Percentiles rank a stretch among this genome's conserved stretches.
phyloP scores from a whole-genome alignment of 2,797 vertebrate species.

The Melopsittacus undulatus region DNA sequence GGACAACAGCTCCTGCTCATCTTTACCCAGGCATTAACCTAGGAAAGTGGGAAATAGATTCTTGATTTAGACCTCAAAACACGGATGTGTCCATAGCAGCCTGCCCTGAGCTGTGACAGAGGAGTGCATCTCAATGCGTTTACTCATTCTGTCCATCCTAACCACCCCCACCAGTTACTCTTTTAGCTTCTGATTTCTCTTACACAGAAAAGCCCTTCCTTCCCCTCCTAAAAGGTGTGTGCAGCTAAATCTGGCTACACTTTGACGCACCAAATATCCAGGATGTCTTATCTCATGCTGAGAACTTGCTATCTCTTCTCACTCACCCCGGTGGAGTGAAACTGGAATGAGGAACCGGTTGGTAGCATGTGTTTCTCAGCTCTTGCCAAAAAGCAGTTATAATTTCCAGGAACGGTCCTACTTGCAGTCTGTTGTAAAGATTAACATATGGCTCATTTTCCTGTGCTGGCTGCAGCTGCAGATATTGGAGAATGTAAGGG shows the following conservation, averaged over 20 bases:
- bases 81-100: not conserved
- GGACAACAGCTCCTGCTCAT: not conserved
- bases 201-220: not conserved
- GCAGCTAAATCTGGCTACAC: not conserved
- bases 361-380: not conserved
- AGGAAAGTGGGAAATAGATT: not conserved
- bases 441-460: not conserved
- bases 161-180: not conserved
- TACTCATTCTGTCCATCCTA: not conserved
- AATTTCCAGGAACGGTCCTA: not conserved
- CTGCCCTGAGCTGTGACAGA: not conserved
- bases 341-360: not conserved
- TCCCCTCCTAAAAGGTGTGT: not conserved
- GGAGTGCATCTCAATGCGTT: not conserved
- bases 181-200: not conserved
- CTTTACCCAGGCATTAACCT: not conserved
- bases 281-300: not conserved
- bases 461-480: constrained; percentile 6
- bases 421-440: not conserved
- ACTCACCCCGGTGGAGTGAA: not conserved
- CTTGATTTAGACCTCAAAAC: not conserved
- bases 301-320: not conserved
- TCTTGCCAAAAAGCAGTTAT: not conserved
- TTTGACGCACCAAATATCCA: not conserved
- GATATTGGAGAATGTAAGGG: not conserved